A percentile compares a stretch with the other conserved stretches of the same genome.
Conservation (phyloP, 2,113 vertebrate species). For the Pelodiscus sinensis region DNA sequence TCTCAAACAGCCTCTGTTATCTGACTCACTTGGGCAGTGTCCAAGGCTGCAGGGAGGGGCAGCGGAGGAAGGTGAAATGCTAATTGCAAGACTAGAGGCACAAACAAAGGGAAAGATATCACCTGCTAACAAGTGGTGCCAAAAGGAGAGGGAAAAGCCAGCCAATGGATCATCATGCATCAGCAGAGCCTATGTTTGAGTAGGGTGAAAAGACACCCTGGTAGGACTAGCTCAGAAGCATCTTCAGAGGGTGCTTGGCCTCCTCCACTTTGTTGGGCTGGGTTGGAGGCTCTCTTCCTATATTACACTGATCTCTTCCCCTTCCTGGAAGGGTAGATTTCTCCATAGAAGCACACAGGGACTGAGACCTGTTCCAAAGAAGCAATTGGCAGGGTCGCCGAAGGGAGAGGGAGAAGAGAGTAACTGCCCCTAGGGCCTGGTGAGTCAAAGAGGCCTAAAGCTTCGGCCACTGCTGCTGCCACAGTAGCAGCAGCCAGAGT, state of each 20-base stretch:
- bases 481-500: no score
- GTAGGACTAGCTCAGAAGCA: background rate
- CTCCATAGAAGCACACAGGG: background rate
- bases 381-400: background rate
- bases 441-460: no score
- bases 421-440: no score
- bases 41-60: background rate
- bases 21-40: constrained; percentile 39
- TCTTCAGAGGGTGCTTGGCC: background rate
- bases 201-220: background rate
- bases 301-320: background rate
- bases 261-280: background rate
- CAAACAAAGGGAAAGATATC: background rate
- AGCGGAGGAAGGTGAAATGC: background rate
- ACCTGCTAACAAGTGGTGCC: background rate
- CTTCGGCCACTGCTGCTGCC: no score
- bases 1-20: constrained; percentile 36
- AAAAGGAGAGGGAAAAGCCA: background rate
- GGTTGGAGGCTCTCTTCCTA: background rate
- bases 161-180: fast-evolving
- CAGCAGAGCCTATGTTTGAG: background rate
- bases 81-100: background rate
- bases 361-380: background rate
- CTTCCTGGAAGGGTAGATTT: background rate
- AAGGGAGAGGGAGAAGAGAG: no score